phyloP scores from a whole-genome alignment of 2,113 vertebrate genomes.

The Heterotis niloticus region DNA sequence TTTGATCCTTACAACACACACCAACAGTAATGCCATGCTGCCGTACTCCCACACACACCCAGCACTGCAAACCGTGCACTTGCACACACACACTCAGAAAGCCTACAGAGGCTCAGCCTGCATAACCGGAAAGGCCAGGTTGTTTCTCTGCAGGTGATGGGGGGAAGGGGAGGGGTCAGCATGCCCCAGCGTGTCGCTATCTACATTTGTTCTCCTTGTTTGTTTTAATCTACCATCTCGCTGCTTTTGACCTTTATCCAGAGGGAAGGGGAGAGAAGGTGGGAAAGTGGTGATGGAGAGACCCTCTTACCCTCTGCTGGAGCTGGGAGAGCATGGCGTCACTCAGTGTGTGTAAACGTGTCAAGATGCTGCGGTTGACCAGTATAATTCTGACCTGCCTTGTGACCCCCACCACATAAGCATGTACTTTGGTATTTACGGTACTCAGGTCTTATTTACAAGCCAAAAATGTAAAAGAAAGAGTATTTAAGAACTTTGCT shows the following conservation, averaged over 20 bases:
- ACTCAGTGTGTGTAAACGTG: too few relatives aligned
- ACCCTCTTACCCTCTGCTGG: too few relatives aligned
- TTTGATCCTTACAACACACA: background rate
- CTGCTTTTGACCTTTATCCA: conserved; percentile 13
- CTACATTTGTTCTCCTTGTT: conserved; percentile 7
- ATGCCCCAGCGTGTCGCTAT: conserved; percentile 18
- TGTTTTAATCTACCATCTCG: conserved; percentile 30
- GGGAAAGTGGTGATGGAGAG: background rate
- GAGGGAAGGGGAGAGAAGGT: background rate
- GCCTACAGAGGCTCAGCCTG: background rate
- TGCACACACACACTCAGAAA: background rate
- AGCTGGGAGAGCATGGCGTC: background rate
- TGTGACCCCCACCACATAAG: background rate
- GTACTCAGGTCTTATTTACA: too few relatives aligned
- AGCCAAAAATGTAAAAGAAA: too few relatives aligned
- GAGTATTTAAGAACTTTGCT: too few relatives aligned
- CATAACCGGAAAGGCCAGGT: conserved; percentile 21
- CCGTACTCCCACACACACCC: background rate
- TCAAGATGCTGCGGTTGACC: too few relatives aligned
- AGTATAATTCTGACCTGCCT: background rate
- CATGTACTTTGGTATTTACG: too few relatives aligned
- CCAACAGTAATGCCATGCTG: background rate
- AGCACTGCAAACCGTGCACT: background rate
- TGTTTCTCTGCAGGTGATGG: conserved; percentile 17
- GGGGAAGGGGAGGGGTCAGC: background rate